Percentiles rank a stretch among this genome's conserved stretches.
These are phyloP conservation scores for Tricholaema leucomelas DNA, from an alignment of 2,113 vertebrate genomes.

Conservation along the genomic window DNA sequence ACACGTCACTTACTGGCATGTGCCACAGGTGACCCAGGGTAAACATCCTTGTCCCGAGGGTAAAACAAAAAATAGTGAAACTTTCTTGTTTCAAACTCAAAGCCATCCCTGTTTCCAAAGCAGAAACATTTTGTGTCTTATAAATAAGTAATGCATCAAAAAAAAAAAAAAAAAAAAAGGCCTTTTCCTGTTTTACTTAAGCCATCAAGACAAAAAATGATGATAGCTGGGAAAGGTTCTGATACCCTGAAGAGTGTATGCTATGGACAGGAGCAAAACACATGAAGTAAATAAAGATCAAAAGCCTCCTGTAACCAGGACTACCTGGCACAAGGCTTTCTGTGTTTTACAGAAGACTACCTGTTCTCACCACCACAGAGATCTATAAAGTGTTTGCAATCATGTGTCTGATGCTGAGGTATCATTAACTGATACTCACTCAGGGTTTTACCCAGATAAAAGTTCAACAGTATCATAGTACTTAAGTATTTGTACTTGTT, in stretches of 20 bases:
- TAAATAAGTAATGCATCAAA: neutral
- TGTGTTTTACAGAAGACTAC: neutral
- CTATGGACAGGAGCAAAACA: neutral
- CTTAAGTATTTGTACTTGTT: neutral
- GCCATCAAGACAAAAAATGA: neutral
- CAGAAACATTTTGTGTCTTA: neutral
- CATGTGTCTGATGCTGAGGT: neutral
- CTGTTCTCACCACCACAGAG: neutral
- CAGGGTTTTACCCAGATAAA: neutral
- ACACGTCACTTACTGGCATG: neutral
- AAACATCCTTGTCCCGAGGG: neutral
- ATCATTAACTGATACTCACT: neutral
- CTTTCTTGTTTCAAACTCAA: neutral
- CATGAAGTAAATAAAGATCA: neutral
- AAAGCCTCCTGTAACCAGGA: neutral
- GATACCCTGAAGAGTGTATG: neutral
- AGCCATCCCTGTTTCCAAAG: neutral
- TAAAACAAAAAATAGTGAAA: neutral
- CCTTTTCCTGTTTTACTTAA: neutral
- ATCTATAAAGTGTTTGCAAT: neutral
- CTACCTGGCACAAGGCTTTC: neutral
- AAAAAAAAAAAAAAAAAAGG: too few species aligned
- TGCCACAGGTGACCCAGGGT: accelerated
- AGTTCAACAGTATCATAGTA: too few species aligned
- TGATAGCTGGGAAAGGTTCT: neutral